Percentiles rank a stretch among this genome's conserved stretches.
Conservation (phyloP, 1,140 invertebrate species). For the Lordiphosa collinella region DNA sequence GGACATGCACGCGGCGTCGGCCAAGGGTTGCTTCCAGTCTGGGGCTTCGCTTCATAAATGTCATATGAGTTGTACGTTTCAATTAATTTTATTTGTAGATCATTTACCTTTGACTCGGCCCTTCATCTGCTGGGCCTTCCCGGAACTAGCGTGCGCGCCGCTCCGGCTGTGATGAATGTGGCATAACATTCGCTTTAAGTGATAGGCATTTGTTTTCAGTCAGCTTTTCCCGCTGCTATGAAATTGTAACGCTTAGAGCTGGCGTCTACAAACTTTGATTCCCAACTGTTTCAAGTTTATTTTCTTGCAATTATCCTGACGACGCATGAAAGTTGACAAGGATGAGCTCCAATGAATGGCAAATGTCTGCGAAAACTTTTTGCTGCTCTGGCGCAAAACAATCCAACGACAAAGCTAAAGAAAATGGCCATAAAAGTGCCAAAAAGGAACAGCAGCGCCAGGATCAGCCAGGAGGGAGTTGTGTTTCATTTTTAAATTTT, state of each 20-base stretch:
- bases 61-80: constrained; percentile 67
- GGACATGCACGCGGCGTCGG: constrained; percentile 65
- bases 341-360: constrained; percentile 37
- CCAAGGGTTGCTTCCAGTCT: constrained; percentile 15
- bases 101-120: constrained; percentile 24
- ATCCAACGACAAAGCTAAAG: constrained; percentile 6
- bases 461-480: constrained; percentile 18
- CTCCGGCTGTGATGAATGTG: constrained; percentile 52
- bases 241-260: constrained; percentile 46
- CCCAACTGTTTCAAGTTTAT: constrained; percentile 63
- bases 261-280: constrained; percentile 61
- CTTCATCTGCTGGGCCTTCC: constrained; percentile 23
- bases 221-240: constrained; percentile 22
- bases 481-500: constrained; percentile 56
- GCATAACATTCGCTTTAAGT: constrained; percentile 50
- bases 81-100: constrained; percentile 70
- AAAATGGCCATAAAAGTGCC: constrained; percentile 13
- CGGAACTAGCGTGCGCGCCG: constrained; percentile 42
- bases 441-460: constrained; percentile 7
- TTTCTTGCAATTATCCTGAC: constrained; percentile 54
- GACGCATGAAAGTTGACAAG: constrained; percentile 30
- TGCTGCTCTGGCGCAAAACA: constrained; percentile 21
- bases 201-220: constrained; percentile 47
- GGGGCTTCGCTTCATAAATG: constrained; percentile 63
- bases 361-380: constrained; percentile 44